Conservation (phyloP, 2,888 invertebrate species). For the Dusona sp. region DNA sequence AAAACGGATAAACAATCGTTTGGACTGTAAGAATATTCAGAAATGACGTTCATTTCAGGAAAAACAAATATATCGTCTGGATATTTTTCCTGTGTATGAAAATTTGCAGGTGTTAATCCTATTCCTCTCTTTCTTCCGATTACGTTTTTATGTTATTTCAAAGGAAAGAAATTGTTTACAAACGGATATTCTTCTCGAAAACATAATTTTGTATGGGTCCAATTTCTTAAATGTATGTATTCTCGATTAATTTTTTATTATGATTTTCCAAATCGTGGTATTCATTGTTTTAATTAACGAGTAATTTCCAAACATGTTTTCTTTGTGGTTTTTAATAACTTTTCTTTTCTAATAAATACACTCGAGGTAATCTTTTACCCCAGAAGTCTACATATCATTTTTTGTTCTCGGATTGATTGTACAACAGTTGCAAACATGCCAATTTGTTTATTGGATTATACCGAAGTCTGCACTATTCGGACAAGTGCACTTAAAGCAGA, state of each 20-base stretch:
- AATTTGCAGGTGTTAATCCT: no score
- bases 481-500: conserved; percentile 14
- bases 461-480: not conserved
- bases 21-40: no score
- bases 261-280: not conserved
- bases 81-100: no score
- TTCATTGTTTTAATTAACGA: not conserved
- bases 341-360: not conserved
- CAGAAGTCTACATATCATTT: not conserved
- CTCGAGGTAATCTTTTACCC: not conserved
- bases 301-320: not conserved
- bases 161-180: not conserved
- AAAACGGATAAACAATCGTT: no score
- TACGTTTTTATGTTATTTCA: not conserved
- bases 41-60: no score
- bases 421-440: not conserved
- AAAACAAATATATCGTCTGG: no score
- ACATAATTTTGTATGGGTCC: not conserved
- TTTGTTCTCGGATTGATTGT: not conserved
- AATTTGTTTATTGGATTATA: not conserved
- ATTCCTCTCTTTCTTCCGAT: not conserved
- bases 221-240: not conserved
- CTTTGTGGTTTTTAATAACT: not conserved
- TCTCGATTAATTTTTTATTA: not conserved
- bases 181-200: not conserved